These are phyloP conservation scores for Upupa epops DNA, from an alignment of 2,113 vertebrate genomes.

Conservation along the genomic window DNA sequence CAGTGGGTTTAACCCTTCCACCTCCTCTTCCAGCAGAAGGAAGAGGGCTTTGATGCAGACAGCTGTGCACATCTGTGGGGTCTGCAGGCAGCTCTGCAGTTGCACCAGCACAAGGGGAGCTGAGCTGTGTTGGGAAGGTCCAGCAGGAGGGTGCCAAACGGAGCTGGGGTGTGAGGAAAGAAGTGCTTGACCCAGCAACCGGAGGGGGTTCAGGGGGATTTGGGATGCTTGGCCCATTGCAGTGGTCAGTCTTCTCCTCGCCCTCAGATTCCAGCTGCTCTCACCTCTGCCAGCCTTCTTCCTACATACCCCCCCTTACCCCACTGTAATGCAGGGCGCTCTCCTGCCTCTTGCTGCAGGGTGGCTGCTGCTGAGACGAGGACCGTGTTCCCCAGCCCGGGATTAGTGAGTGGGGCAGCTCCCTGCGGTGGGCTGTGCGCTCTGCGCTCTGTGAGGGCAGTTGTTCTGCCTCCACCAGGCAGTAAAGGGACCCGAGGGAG, in stretches of 20 bases:
- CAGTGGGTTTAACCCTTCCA: not conserved
- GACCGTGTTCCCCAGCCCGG: accelerated
- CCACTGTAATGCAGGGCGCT: not conserved
- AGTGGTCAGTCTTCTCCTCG: not conserved
- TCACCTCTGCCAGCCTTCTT: not conserved
- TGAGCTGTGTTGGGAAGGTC: accelerated
- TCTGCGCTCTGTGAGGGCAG: not conserved
- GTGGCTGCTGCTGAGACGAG: not conserved
- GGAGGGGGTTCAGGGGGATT: not conserved
- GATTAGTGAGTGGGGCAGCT: not conserved
- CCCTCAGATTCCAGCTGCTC: not conserved
- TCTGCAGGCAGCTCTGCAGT: not conserved
- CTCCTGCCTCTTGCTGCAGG: not conserved
- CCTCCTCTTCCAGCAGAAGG: not conserved
- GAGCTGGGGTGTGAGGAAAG: not conserved
- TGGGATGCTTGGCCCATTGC: not conserved
- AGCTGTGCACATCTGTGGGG: accelerated
- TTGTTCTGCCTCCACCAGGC: not conserved
- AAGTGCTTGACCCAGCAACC: not conserved
- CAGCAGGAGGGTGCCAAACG: accelerated
- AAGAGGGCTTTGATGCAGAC: not conserved
- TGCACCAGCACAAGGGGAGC: not conserved
- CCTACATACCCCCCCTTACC: no score
- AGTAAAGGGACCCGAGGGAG: not conserved
- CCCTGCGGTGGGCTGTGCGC: not conserved